Base-by-base conservation (phyloP, 2,888 invertebrate genomes). In the Yponomeuta evonymella region DNA sequence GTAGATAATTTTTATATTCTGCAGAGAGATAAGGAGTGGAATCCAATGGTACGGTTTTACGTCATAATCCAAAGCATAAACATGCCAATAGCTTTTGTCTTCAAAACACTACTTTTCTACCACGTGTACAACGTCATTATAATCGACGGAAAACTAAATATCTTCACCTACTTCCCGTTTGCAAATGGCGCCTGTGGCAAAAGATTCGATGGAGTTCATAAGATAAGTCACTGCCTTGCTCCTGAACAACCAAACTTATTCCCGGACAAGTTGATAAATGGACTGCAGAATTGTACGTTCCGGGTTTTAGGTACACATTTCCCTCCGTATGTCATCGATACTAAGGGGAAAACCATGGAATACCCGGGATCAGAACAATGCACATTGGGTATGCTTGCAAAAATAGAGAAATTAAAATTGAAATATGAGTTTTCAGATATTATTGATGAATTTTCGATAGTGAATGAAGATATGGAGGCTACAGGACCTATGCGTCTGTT, bases 331-430 rank as follows among this genome's bases (percentile, higher is more conserved):
- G 48, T 23, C 33, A 29, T 48, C 15, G 66, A 66, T 12, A 29
- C 12, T 6, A 10, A 15, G 29, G 63, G 51, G 3, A 63, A 48
- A 2, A 65, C 70, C 2, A 2, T 67, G 1, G 23, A 69, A 43
- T 48, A 4, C 62, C 62, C n/a, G 4, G 81, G 81, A 15, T 71
- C 76, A 10, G 81, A 81, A 58, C 76, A 80, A 70, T 76, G 72
- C 12, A 29, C 76, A 10, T 69, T 89, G 6, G 63, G 79, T 12
- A 70, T 84, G 30, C 74, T 89, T 36, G 78, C 81, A 3, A 71
- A 80, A 72, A 72, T 77, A 69, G 80, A 82, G 73, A 73, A 80
- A 48, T 84, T 89, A 64, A 75, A 79, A 2, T 65, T 85, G 1
- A 80, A 84, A 33, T 79, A 82, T 30, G 75, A 75, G 3, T 79